Base-by-base conservation (phyloP, 2,797 vertebrate species). In the Melanotaenia trifasciata region DNA sequence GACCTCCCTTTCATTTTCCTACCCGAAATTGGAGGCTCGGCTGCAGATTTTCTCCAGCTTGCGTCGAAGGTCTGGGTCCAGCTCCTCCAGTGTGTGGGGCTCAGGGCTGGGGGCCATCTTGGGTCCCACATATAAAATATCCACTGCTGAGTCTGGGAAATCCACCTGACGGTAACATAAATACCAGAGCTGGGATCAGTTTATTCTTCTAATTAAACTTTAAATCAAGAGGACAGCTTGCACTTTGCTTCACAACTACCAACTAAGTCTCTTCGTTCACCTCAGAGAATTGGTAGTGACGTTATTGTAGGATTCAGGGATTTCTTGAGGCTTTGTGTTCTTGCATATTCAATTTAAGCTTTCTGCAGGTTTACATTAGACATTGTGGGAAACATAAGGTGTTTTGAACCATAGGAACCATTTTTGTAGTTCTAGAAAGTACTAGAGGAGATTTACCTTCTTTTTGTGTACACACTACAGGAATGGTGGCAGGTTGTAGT, bases 21-120 rank as follows among this genome's bases (percentile, higher is more conserved):
- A 99, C 98, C 97, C 96, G 64, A 98, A 93, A 69, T 95, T 94
- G 40, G 95, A 96, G 3, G 96, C 96, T 75, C 94, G 95, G 57
- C 94, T 93, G 87, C 98, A 95, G 85, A 99, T 94, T 70, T 94
- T 94, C 84, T 97, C 94, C 50, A 99, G 95, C 75, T 90, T 96
- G 40, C 93, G 95, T 60, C 92, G 93, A 53, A 93, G 60, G 64
- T 96, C 94, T 9, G 95, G 94, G 58, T 96, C 96, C 84, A 98
- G 87, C 8, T 94, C 92, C 80, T 98, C 97, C 78, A 95, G 84
- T 14, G 93, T 81, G 53, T 91, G 87, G 47, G 91, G 90, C 63
- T 94, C 92, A 5, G 92, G 80, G 76, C 86, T 89, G 28, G 90
- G 88, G 10, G 89, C 87, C 70, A 94, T 92, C 67, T 95, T 93